Evolutionary conservation across 2,797 vertebrate species (phyloP).

Genomic region (Ptychobarbus kaznakovi): DNA sequence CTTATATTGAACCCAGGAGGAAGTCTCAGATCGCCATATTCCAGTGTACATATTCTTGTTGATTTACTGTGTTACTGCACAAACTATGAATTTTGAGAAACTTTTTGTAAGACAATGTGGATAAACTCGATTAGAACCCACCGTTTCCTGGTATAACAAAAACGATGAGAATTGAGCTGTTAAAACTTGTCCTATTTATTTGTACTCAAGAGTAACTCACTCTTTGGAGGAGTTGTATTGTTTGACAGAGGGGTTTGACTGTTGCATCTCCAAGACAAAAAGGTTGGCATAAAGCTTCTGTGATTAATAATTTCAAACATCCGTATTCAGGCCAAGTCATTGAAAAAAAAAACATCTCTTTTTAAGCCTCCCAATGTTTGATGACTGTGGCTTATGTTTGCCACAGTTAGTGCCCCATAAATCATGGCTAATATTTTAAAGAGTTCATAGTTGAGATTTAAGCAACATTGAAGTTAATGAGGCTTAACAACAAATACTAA

Average conservation of each 20-base stretch:
- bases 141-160: slow-evolving; percentile 11
- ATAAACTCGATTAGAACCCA: slow-evolving; percentile 7
- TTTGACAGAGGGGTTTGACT: slow-evolving; percentile 58
- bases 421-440: slow-evolving; percentile 66
- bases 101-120: background rate
- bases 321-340: slow-evolving; percentile 63
- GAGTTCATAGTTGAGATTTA: slow-evolving; percentile 65
- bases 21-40: background rate
- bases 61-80: slow-evolving; percentile 3
- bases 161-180: slow-evolving; percentile 30
- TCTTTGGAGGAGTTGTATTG: slow-evolving; percentile 59
- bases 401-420: slow-evolving; percentile 66
- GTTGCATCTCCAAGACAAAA: slow-evolving; percentile 57
- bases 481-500: slow-evolving; percentile 70
- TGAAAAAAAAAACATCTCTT: slow-evolving; percentile 69
- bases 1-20: background rate
- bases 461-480: slow-evolving; percentile 70
- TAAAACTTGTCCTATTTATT: slow-evolving; percentile 35
- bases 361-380: slow-evolving; percentile 67
- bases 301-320: slow-evolving; percentile 58
- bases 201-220: slow-evolving; percentile 51
- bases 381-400: slow-evolving; percentile 71
- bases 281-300: slow-evolving; percentile 63
- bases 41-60: background rate
- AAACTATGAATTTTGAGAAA: background rate